Percentiles rank a stretch among this genome's conserved stretches.
These are phyloP conservation scores for Drosophila pachea DNA, from an alignment of 1,140 invertebrate species.

Conservation along the genomic window DNA sequence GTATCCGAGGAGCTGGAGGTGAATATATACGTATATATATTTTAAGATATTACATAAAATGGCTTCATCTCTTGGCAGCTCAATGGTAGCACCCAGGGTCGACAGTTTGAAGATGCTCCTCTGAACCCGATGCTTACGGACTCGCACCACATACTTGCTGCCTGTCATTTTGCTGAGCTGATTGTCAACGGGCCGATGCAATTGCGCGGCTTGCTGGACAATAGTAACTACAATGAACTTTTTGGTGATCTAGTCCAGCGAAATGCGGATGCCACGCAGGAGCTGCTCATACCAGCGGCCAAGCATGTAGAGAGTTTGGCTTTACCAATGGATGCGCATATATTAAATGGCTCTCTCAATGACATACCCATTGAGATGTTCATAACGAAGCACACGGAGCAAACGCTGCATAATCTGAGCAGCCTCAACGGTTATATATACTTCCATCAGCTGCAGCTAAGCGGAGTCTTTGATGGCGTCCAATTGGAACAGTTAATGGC, in stretches of 20 bases:
- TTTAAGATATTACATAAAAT: background rate
- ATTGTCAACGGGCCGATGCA: constrained; percentile 78
- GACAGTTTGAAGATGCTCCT: constrained; percentile 76
- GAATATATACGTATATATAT: background rate
- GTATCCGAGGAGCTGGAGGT: constrained; percentile 78
- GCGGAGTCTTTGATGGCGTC: constrained; percentile 71
- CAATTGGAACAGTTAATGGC: constrained; percentile 75
- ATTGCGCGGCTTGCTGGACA: constrained; percentile 70
- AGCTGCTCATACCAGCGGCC: constrained; percentile 62
- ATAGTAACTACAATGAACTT: constrained; percentile 49
- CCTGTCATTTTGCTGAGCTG: constrained; percentile 79
- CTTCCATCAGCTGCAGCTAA: constrained; percentile 73
- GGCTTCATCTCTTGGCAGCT: constrained; percentile 60
- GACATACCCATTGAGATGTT: constrained; percentile 75
- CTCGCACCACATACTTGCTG: constrained; percentile 72
- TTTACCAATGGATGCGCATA: constrained; percentile 61
- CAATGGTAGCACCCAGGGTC: constrained; percentile 78
- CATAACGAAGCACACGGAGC: constrained; percentile 78
- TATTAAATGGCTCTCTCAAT: constrained; percentile 69
- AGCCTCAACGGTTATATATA: constrained; percentile 77
- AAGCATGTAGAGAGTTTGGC: constrained; percentile 78
- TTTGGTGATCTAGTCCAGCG: constrained; percentile 72
- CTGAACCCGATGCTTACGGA: constrained; percentile 79
- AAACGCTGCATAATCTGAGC: constrained; percentile 66
- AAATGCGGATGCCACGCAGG: constrained; percentile 49